Evolutionary conservation across 2,888 invertebrate species (phyloP), one percentile per base, ranked within the genome.

Genomic region (Dermolepida albohirtum): DNA sequence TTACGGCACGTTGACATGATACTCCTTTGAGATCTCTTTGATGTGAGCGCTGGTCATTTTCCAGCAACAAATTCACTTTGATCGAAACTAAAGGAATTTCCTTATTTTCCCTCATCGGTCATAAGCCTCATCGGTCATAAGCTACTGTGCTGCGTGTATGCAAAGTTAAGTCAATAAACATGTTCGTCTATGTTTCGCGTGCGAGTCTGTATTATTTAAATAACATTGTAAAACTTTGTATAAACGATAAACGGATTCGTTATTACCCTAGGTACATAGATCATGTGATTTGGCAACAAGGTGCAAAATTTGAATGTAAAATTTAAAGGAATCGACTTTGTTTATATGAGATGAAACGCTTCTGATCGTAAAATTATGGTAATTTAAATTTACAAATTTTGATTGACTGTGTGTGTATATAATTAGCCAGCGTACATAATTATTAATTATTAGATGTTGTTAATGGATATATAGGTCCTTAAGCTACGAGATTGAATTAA

Each of bases 1-100:
- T 69, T 47, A 59, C 64, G 64, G 49, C 50, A 64, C 68, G 57
- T 52, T 64, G 68, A 66, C 66, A 65, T 67, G 64, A 64, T 59
- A 65, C 64, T 66, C 59, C 68, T 55, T 41, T 65, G 34, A 27
- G 41, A 51, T 64, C 43, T 63, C 71, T 72, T 73, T 73, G 71
- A 72, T 72, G 70, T 68, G 57, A 47, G 34, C 59, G 59, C 34
- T 47, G 59, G 59, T 59, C 59, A 59, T 59, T 59, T 59, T 59
- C 44, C 57, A 57, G 43, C 57, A 57, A 57, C 57, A 57, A 57
- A 57, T 14, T 59, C 59, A 59, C 59, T 59, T 59, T 59, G 59
- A 59, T 44, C 43, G 52, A 64, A 40, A 44, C 40, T 44, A 54
- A 47, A 59, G 59, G 59, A 59, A 59, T 59, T 59, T 59, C 52